A percentile compares a stretch with the other conserved stretches of the same genome.
These are phyloP conservation scores for Tetanocera ferruginea DNA, from an alignment of 2,888 invertebrate species.

Conservation along the genomic window DNA sequence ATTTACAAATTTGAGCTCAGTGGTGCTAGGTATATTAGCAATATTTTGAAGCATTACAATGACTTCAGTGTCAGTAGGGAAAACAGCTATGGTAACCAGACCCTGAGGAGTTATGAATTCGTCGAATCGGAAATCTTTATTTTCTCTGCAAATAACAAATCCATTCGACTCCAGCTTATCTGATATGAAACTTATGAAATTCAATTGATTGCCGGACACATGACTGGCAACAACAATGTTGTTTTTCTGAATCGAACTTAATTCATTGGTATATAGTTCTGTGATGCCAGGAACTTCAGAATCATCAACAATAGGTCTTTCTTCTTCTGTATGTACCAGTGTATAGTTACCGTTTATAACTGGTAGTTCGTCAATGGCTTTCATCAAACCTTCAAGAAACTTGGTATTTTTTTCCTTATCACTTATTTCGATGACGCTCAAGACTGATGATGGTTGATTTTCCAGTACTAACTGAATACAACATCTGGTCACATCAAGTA, in stretches of 20 bases:
- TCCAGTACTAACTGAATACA: slow-evolving; percentile 79
- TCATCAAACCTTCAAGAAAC: slow-evolving; percentile 72
- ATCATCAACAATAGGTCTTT: not conserved
- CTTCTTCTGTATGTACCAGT: slow-evolving; percentile 58
- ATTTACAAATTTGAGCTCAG: slow-evolving; percentile 44
- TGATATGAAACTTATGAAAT: not conserved
- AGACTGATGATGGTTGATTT: slow-evolving; percentile 75
- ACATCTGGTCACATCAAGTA: slow-evolving; percentile 72
- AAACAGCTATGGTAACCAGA: not conserved
- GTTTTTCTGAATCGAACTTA: not conserved
- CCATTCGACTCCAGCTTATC: not conserved
- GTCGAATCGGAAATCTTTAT: not conserved
- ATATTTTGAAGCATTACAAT: not conserved
- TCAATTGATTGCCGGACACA: not conserved
- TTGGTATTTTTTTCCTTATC: slow-evolving; percentile 67
- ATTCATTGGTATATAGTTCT: not conserved
- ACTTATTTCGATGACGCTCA: slow-evolving; percentile 73
- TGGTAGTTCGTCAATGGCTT: slow-evolving; percentile 76
- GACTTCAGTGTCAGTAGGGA: not conserved
- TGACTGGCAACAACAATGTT: not conserved
- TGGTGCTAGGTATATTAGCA: not conserved
- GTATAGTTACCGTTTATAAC: slow-evolving; percentile 76
- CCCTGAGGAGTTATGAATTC: not conserved
- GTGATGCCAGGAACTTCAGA: not conserved
- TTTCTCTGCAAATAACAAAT: not conserved